Conservation (phyloP, 1,140 invertebrate genomes). For the Heliothis subflexa region DNA sequence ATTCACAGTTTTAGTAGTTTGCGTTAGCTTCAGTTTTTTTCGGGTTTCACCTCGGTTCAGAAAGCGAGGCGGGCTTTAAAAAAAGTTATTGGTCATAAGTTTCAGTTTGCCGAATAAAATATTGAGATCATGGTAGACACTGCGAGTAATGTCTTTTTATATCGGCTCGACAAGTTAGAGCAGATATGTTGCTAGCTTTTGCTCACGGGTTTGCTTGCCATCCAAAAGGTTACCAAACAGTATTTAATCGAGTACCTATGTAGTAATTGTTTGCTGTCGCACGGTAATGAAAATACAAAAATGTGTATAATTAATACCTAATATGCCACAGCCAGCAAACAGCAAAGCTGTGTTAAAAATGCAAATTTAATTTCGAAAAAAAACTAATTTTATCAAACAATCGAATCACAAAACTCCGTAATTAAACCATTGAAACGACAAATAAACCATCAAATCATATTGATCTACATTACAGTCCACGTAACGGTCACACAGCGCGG, state of each 20-base stretch:
- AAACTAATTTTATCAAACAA: neutral
- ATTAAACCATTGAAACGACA: no score
- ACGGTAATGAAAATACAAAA: no score
- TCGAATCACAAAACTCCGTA: neutral
- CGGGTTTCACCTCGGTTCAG: slow-evolving; percentile 46
- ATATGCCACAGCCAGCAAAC: no score
- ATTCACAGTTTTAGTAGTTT: slow-evolving; percentile 48
- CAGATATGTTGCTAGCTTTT: no score
- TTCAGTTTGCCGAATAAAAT: slow-evolving; percentile 3
- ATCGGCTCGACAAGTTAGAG: neutral
- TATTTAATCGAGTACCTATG: no score
- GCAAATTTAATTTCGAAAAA: neutral
- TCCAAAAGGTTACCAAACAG: no score
- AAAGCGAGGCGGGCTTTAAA: slow-evolving; percentile 39
- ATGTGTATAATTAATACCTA: neutral
- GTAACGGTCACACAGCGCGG: slow-evolving; percentile 11
- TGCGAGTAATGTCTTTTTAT: neutral
- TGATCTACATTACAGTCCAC: slow-evolving; percentile 1
- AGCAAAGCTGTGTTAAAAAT: no score
- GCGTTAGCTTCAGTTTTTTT: slow-evolving; percentile 28
- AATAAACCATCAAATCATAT: slow-evolving; percentile 8
- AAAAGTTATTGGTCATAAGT: slow-evolving; percentile 18
- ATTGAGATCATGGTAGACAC: slow-evolving; percentile 29
- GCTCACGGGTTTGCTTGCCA: no score
- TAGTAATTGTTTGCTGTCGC: no score